Evolutionary conservation across 2,888 invertebrate species (phyloP).

Genomic region (Tipula confusa): DNA sequence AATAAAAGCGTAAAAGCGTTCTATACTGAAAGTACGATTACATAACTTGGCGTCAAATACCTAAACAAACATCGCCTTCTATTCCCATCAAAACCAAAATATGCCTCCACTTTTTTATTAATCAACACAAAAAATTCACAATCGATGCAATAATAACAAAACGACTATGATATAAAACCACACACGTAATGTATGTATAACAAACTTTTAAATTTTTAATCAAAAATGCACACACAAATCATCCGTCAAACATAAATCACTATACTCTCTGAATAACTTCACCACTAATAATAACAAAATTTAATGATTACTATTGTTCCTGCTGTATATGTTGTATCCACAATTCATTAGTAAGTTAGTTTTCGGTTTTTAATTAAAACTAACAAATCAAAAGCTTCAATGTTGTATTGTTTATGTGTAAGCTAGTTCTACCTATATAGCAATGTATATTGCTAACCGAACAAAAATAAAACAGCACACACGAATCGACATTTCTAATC

Average conservation of each 20-base stretch:
- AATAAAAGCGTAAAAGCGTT: background rate
- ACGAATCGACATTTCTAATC: constrained; percentile 20
- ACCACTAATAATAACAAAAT: background rate
- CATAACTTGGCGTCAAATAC: background rate
- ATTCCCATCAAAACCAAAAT: background rate
- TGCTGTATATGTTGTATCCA: background rate
- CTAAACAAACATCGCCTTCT: background rate
- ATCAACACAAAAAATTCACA: background rate
- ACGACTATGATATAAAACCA: background rate
- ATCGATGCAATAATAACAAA: background rate
- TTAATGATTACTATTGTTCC: background rate
- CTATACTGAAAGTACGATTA: background rate
- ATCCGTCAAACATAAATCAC: background rate
- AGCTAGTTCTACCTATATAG: background rate
- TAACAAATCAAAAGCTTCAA: background rate
- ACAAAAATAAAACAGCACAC: background rate
- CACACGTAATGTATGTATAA: background rate
- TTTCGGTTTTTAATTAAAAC: background rate
- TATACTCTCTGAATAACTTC: background rate
- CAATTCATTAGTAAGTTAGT: background rate
- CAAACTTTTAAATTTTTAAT: background rate
- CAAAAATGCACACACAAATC: background rate
- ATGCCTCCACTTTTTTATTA: background rate
- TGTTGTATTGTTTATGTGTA: background rate
- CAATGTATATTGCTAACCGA: background rate